These are phyloP conservation scores for Leptinotarsa texana DNA, from an alignment of 1,140 invertebrate species.

Conservation along the genomic window DNA sequence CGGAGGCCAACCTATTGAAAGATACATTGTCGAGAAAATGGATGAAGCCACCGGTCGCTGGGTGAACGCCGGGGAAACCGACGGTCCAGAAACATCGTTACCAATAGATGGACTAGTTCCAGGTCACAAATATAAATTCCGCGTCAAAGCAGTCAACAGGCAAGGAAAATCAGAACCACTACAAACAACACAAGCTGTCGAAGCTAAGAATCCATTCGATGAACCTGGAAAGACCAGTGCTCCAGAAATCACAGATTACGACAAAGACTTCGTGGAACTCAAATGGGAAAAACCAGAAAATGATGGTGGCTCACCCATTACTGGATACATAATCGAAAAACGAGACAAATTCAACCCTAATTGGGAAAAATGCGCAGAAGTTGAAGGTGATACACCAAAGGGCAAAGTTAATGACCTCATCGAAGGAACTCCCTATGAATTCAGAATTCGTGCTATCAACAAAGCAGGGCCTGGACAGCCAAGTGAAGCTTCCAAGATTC, in stretches of 20 bases:
- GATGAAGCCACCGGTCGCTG: conserved; percentile 91
- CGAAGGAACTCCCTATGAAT: conserved; percentile 91
- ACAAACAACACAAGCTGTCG: conserved; percentile 82
- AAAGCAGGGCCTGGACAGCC: conserved; percentile 92
- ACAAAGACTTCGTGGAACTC: conserved; percentile 92
- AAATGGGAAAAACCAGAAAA: conserved; percentile 85
- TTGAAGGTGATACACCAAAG: conserved; percentile 79
- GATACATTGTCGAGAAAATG: conserved; percentile 92
- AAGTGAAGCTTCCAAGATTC: conserved; percentile 84
- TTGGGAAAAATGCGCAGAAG: conserved; percentile 86
- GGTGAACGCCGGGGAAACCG: conserved; percentile 89
- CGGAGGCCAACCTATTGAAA: conserved; percentile 86
- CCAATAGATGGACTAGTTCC: conserved; percentile 79
- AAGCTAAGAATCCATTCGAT: conserved; percentile 98
- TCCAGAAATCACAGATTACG: conserved; percentile 89
- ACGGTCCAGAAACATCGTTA: conserved; percentile 73
- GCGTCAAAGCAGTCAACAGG: conserved; percentile 92
- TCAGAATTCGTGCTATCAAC: conserved; percentile 91
- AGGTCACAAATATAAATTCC: conserved; percentile 95
- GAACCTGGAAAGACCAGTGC: conserved; percentile 79
- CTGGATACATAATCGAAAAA: conserved; percentile 94
- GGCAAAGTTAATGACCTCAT: conserved; percentile 86
- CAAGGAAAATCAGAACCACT: conserved; percentile 95
- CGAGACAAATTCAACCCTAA: conserved; percentile 86
- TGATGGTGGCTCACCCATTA: conserved; percentile 89